These are phyloP conservation scores for Meda fulgida DNA, from an alignment of 2,797 vertebrate genomes.

Conservation along the genomic window DNA sequence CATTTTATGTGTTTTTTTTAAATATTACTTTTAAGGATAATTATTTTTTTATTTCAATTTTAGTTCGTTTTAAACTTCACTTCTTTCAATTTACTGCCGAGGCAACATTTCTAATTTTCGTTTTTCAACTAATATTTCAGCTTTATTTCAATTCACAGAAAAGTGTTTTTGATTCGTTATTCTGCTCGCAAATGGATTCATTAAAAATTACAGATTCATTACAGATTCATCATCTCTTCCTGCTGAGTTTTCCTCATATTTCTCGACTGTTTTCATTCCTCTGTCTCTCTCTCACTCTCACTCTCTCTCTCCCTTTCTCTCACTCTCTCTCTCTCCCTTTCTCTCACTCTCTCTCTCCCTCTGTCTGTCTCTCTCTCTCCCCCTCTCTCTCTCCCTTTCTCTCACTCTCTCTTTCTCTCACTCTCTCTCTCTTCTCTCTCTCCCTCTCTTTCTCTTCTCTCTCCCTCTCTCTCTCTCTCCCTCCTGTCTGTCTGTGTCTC, in stretches of 20 bases:
- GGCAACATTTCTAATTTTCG: too few relatives aligned
- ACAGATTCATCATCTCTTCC: too few relatives aligned
- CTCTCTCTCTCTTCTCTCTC: accelerated
- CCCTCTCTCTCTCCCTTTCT: neutral
- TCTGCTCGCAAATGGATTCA: neutral
- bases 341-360: too few relatives aligned
- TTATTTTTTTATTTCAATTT: too few relatives aligned
- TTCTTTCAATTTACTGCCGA: too few relatives aligned
- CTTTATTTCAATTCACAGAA: neutral
- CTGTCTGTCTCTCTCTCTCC: too few relatives aligned
- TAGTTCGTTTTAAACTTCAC: too few relatives aligned
- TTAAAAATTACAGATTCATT: neutral
- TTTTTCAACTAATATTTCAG: neutral
- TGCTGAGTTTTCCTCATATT: neutral
- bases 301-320: accelerated
- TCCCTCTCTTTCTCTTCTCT: conserved; percentile 55
- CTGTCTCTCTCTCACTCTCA: neutral
- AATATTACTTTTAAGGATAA: neutral
- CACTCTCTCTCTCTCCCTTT: too few relatives aligned
- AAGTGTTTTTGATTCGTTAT: neutral
- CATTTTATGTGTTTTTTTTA: too few relatives aligned
- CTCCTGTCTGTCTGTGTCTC: conserved; percentile 49
- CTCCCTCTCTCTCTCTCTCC: conserved; percentile 54
- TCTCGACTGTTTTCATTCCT: neutral
- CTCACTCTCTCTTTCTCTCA: neutral